A percentile compares a stretch with the other conserved stretches of the same genome.
These are phyloP conservation scores for Heliconius hewitsoni DNA, from an alignment of 1,140 invertebrate genomes.

Conservation along the genomic window DNA sequence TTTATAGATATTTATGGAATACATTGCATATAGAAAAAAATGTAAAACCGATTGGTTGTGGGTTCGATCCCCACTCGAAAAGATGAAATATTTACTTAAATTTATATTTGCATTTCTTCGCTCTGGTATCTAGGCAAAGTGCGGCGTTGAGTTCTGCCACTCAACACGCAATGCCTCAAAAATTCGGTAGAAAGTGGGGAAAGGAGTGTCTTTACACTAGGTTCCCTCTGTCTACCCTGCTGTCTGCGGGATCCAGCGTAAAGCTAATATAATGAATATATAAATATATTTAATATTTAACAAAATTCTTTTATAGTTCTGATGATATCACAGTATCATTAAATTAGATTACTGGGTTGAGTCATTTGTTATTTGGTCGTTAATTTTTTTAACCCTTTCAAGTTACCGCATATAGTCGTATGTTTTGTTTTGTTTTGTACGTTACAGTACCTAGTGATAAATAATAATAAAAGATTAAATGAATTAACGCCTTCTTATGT, in stretches of 20 bases:
- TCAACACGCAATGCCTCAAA: too few species aligned
- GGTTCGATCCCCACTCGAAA: too few species aligned
- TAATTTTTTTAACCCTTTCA: constrained; percentile 62
- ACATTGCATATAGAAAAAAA: neutral
- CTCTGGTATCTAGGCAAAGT: too few species aligned
- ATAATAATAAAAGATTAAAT: neutral
- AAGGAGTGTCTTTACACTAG: too few species aligned
- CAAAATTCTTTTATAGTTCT: neutral
- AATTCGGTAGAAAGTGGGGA: too few species aligned
- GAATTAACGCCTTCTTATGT: neutral
- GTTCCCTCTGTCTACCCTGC: too few species aligned
- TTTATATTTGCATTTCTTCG: too few species aligned
- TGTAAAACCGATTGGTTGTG: too few species aligned
- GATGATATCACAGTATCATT: constrained; percentile 38
- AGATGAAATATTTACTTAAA: too few species aligned
- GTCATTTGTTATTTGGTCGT: constrained; percentile 52
- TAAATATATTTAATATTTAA: neutral
- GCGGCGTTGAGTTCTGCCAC: too few species aligned
- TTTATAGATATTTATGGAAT: neutral
- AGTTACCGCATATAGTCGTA: constrained; percentile 41
- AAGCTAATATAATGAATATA: too few species aligned
- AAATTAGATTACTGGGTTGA: constrained; percentile 67
- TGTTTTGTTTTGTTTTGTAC: constrained; percentile 40
- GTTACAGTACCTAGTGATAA: neutral
- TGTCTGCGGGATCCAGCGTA: too few species aligned